Base-by-base conservation (phyloP, 2,797 vertebrate species). In the Tympanoctomys barrerae region DNA sequence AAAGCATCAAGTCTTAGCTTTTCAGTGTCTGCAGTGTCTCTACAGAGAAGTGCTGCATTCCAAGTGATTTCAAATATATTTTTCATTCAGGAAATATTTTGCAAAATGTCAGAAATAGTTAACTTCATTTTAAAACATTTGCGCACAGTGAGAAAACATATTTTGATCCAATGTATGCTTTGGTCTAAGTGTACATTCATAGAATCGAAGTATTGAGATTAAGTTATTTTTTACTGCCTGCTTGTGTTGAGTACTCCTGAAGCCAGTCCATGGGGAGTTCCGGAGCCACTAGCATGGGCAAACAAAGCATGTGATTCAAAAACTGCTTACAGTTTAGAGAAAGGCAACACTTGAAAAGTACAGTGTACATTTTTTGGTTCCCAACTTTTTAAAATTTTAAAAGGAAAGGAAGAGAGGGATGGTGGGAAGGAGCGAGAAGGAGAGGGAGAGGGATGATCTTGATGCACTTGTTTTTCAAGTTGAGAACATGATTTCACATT, bases 181-280 rank as follows among this genome's bases (percentile, higher is more conserved):
- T 18, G 3, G 19, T 71, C 62, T 73, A 39, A 0, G 54, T 24
- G 78, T 31, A 46, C 36, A 46, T n/a, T 46, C 36, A 46, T 3
- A 2, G 16, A 70, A 36, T 2, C 8, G 9, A 7, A 24, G 21
- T 26, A 16, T 0, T 3, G 28, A 52, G 4, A 1, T 52, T 10
- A 19, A 61, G 5, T 7, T 7, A 46, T 59, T 33, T 57, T 75
- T 3, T 42, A 36, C 1, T 6, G 3, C 12, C 78, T 70, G 61
- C 6, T 10, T 26, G 4, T 31, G 3, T 31, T 12, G 26, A 28
- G 39, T 14, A 28, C 12, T 42, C 33, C 1, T 2, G 18, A 62
- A 73, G 10, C 24, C 22, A 59, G 21, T 83, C 18, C 22, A 2
- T 11, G 19, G 10, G 59, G 33, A 42, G 26, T 5, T 62, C 3